Percentiles rank a stretch among this genome's conserved stretches.
Evolutionary conservation across 1,140 invertebrate genomes (phyloP).

Genomic region (Lanistes nyassanus): DNA sequence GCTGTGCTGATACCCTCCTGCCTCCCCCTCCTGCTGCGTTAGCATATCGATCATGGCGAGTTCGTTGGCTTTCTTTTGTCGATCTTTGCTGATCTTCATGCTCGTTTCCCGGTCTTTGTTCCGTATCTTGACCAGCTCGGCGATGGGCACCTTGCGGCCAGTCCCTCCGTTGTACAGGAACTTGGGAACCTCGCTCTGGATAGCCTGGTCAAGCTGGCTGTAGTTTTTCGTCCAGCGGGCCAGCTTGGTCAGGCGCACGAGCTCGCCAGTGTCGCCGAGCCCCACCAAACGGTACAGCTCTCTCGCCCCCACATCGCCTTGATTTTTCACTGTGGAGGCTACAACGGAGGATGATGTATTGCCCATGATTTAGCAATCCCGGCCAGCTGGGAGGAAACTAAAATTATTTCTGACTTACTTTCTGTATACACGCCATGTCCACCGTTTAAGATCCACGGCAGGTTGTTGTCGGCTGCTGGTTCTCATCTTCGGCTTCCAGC

Average conservation of each 20-base stretch:
- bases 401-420: too few relatives aligned
- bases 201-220: conserved; percentile 54
- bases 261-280: conserved; percentile 81
- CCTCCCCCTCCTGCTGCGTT: conserved; percentile 40
- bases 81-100: conserved; percentile 49
- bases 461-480: not conserved
- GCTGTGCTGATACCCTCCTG: conserved; percentile 36
- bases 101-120: conserved; percentile 72
- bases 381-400: not conserved
- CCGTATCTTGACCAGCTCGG: conserved; percentile 84
- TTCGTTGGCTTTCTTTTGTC: conserved; percentile 49
- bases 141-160: conserved; percentile 88
- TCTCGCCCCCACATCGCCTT: conserved; percentile 49
- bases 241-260: conserved; percentile 94
- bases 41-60: conserved; percentile 54
- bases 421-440: not conserved
- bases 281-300: conserved; percentile 63
- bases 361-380: conserved; percentile 51
- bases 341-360: conserved; percentile 50
- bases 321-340: conserved; percentile 57
- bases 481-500: not conserved
- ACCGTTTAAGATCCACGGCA: not conserved
- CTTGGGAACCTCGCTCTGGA: conserved; percentile 86
- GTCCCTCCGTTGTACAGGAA: conserved; percentile 94
- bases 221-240: conserved; percentile 71